Percentiles rank a stretch among this genome's conserved stretches.
These are phyloP conservation scores for Apostichopus parvimensis DNA, from an alignment of 35 echinoderm and acorn worm genomes.

Conservation along the genomic window DNA sequence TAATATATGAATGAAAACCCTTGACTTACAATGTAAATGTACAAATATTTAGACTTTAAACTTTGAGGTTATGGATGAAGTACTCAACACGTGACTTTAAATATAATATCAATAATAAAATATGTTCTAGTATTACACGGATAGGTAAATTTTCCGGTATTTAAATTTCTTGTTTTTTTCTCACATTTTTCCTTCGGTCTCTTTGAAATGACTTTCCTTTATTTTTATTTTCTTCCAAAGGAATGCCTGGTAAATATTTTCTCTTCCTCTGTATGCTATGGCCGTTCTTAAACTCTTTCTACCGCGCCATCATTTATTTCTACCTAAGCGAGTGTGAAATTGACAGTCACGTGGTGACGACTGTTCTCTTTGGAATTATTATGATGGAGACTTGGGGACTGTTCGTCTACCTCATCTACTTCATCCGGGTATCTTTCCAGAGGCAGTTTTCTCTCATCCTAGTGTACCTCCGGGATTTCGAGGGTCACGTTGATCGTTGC, in stretches of 20 bases:
- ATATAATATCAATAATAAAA: neutral
- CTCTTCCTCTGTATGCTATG: neutral
- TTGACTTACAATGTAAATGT: too few relatives aligned
- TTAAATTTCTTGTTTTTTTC: neutral
- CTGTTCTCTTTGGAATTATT: neutral
- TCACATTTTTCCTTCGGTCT: too few relatives aligned
- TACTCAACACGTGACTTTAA: neutral
- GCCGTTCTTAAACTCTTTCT: neutral
- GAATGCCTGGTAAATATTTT: neutral
- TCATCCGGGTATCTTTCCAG: conserved; percentile 26
- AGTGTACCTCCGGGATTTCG: neutral
- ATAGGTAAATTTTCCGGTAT: neutral
- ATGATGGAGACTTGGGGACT: neutral
- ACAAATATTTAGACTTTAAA: neutral
- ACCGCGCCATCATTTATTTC: conserved; percentile 3
- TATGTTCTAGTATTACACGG: neutral
- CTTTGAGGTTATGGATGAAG: neutral
- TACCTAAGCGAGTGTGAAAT: neutral
- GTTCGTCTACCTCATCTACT: conserved; percentile 21
- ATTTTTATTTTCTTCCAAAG: neutral
- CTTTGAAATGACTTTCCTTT: too few relatives aligned
- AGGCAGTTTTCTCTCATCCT: conserved; percentile 14
- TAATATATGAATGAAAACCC: too few relatives aligned
- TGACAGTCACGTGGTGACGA: neutral
- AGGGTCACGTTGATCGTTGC: conserved; percentile 4